Conservation (phyloP, 2,797 vertebrate species). For the Centroberyx gerrardi region DNA sequence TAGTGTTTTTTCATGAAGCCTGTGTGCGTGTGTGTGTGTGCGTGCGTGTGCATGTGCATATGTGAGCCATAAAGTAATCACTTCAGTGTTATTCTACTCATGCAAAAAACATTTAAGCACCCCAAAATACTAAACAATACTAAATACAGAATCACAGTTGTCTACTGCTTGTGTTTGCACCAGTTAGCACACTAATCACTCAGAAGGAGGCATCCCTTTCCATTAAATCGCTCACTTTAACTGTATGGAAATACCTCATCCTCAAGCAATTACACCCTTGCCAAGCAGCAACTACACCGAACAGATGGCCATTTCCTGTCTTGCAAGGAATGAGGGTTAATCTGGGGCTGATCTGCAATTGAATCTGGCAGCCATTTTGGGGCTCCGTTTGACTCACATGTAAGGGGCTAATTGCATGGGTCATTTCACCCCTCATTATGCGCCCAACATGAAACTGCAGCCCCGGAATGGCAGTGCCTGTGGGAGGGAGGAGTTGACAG, state of each 20-base stretch:
- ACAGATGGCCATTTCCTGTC: conserved; percentile 62
- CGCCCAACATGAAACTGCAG: conserved; percentile 39
- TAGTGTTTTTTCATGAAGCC: conserved; percentile 44
- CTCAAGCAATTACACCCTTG: conserved; percentile 48
- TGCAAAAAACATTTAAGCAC: conserved; percentile 54
- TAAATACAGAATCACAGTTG: conserved; percentile 29
- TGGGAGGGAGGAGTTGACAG: conserved; percentile 41
- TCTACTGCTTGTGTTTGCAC: conserved; percentile 41
- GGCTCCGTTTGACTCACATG: conserved; percentile 47
- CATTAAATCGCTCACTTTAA: conserved; percentile 25
- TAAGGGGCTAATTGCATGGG: conserved; percentile 54
- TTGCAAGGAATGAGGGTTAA: conserved; percentile 39
- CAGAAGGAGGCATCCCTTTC: conserved; percentile 48
- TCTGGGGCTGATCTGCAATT: conserved; percentile 49
- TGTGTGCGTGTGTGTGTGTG: conserved; percentile 36
- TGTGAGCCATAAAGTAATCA: conserved; percentile 56
- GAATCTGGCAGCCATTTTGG: conserved; percentile 54
- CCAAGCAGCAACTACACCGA: conserved; percentile 61
- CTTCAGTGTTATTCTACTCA: conserved; percentile 18
- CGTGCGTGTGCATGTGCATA: conserved; percentile 6
- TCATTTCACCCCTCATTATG: conserved; percentile 56
- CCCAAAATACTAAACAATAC: conserved; percentile 18
- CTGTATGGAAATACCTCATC: conserved; percentile 62
- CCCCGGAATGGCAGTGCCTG: conserved; percentile 7
- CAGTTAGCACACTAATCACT: conserved; percentile 39